Conservation (phyloP, 2,113 vertebrate genomes). For the Caretta caretta region DNA sequence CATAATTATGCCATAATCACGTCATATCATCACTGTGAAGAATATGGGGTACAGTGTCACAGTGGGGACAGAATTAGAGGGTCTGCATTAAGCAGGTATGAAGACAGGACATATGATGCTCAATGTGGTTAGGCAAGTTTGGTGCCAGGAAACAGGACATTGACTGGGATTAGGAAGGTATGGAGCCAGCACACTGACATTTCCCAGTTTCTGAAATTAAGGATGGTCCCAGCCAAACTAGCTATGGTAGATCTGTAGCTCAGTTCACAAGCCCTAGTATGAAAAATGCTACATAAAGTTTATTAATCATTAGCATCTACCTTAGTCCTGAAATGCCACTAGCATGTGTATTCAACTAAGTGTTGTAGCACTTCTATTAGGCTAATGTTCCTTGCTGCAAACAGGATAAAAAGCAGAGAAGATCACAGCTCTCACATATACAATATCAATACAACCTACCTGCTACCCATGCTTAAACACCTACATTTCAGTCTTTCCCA, state of each 20-base stretch:
- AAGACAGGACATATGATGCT: not conserved
- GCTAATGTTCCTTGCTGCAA: not conserved
- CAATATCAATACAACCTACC: not conserved
- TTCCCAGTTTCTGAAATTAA: not conserved
- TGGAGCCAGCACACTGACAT: not conserved
- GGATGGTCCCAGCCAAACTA: not conserved
- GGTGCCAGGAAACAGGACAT: not conserved
- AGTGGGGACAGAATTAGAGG: not conserved
- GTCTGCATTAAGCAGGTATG: not conserved
- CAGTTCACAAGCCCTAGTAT: not conserved
- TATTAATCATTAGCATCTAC: not conserved
- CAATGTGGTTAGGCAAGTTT: not conserved
- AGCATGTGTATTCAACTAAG: not conserved
- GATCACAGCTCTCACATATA: not conserved
- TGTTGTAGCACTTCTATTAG: not conserved
- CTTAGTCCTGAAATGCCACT: not conserved
- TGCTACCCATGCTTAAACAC: accelerated
- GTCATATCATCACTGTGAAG: no score
- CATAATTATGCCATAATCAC: no score
- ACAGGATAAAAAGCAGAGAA: not conserved
- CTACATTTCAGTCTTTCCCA: not conserved
- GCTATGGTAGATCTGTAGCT: not conserved
- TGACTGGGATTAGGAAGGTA: not conserved
- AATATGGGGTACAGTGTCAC: no score
- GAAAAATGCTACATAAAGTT: not conserved